Evolutionary conservation across 2,888 invertebrate genomes (phyloP), one percentile per base, ranked within the genome.

Genomic region (Nasonia oneida): DNA sequence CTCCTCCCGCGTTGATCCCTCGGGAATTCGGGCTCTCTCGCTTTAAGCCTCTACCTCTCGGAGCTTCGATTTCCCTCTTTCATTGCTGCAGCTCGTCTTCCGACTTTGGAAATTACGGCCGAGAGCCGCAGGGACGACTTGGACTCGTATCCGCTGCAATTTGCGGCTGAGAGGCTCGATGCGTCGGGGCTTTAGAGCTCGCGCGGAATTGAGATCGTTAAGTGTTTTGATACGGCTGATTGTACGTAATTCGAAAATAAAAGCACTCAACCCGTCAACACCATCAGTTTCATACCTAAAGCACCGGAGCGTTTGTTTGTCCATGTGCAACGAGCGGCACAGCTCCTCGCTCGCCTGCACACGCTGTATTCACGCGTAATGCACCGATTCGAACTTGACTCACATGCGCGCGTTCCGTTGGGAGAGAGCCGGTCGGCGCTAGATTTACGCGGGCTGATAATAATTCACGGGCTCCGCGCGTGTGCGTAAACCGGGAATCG

Each of bases 1-100:
- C 67, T 42, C 88, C 89, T 90, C 42, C 8, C 89, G 89, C 89
- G 84, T 81, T 88, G 87, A 90, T 90, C 90, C 89, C 89, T 77
- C 77, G 88, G 88, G 90, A 88, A 89, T 90, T 88, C 88, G 85
- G 88, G 83, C 87, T 29, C 29, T 29, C 29, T 84, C 86, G 86
- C 80, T 88, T 86, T 83, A 87, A 89, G 78, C 88, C 80, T 73
- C 70, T 75, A 47, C 4, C 37, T 37, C 70, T 75, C 53, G 53
- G 64, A 83, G 83, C 79, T 87, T 88, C 88, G 88, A 87, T 88
- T 88, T 87, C 77, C 78, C 74, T 50, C 74, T 50, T 67, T 67
- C 67, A 12, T 15, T 33, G 14, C 57, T 61, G 67, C 67, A 67
- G 33, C 67, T 67, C 67, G 67, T 67, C 67, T 67, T 67, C 84